These are phyloP conservation scores for Xestia ashworthii DNA, from an alignment of 2,888 invertebrate species.

Conservation along the genomic window DNA sequence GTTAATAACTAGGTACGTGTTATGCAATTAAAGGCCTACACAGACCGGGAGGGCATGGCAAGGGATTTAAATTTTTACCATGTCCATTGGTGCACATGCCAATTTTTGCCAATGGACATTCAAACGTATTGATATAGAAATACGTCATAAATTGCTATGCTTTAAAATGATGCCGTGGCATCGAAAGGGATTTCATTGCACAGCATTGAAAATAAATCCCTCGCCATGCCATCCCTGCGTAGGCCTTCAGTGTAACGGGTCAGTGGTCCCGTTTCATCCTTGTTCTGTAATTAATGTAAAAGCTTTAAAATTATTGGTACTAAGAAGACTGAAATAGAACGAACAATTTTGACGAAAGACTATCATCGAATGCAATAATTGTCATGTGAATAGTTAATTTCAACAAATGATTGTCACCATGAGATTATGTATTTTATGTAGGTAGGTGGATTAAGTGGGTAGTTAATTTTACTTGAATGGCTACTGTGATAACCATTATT, in stretches of 20 bases:
- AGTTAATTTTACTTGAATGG: slow-evolving; percentile 10
- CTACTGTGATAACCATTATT: slow-evolving; percentile 10
- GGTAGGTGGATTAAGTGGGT: background rate
- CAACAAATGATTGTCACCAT: background rate
- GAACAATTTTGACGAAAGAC: background rate
- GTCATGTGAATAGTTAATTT: background rate
- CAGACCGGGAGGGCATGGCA: too few relatives aligned
- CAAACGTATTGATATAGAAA: too few relatives aligned
- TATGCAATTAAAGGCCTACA: background rate
- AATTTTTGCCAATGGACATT: too few relatives aligned
- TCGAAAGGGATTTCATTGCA: too few relatives aligned
- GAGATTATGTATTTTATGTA: background rate
- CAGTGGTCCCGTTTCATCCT: background rate
- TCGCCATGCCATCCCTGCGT: too few relatives aligned
- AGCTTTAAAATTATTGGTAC: background rate
- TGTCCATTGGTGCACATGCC: too few relatives aligned
- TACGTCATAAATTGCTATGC: too few relatives aligned
- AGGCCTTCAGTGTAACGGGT: background rate
- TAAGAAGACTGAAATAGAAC: background rate
- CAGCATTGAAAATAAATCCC: too few relatives aligned
- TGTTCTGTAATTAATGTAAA: background rate
- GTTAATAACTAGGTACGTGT: background rate
- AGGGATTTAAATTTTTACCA: too few relatives aligned
- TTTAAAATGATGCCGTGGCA: too few relatives aligned
- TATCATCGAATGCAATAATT: background rate